Evolutionary conservation across 2,888 invertebrate genomes (phyloP).

Genomic region (Amiota minor): DNA sequence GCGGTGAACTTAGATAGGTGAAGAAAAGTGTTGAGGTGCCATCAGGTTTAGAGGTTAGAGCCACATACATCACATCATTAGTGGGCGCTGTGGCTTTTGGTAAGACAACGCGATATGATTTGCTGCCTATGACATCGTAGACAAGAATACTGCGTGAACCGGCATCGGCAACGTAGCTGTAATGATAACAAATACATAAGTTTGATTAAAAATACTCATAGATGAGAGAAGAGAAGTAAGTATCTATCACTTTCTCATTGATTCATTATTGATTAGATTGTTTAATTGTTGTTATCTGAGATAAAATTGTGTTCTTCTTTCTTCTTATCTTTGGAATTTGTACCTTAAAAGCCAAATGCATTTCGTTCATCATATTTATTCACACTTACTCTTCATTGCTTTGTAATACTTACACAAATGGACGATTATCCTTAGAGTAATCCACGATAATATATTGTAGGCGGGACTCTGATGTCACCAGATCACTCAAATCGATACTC

Average conservation of each 20-base stretch:
- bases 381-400: not conserved
- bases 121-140: slow-evolving; percentile 75
- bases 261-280: too few species aligned
- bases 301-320: too few species aligned
- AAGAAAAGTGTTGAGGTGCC: slow-evolving; percentile 76
- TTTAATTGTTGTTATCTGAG: too few species aligned
- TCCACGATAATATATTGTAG: slow-evolving; percentile 78
- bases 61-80: slow-evolving; percentile 78
- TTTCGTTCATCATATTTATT: too few species aligned
- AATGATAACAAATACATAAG: too few species aligned
- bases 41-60: slow-evolving; percentile 75
- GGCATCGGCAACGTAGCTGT: slow-evolving; percentile 71
- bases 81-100: slow-evolving; percentile 75
- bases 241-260: too few species aligned
- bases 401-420: slow-evolving; percentile 70
- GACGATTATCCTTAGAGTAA: slow-evolving; percentile 75
- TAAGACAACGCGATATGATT: slow-evolving; percentile 77
- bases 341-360: too few species aligned
- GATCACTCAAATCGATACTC: slow-evolving; percentile 75
- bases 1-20: slow-evolving; percentile 76
- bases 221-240: too few species aligned
- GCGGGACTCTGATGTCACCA: slow-evolving; percentile 75
- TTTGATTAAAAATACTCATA: too few species aligned
- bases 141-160: slow-evolving; percentile 74
- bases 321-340: too few species aligned